A percentile compares a stretch with the other conserved stretches of the same genome.
Evolutionary conservation across 2,888 invertebrate species (phyloP).

Genomic region (Ornithoptera alexandrae): DNA sequence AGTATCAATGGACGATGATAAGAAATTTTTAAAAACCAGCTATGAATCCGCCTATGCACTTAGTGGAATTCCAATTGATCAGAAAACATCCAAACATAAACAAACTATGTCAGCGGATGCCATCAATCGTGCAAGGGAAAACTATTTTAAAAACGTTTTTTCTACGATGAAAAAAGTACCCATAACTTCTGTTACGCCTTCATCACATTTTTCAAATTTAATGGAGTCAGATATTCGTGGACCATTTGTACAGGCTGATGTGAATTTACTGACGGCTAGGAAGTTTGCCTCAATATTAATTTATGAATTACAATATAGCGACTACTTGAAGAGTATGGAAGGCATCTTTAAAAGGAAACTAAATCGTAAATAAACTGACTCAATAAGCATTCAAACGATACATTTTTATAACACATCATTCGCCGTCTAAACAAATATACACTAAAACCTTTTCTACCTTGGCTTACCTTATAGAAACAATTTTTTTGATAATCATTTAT

Average conservation of each 20-base stretch:
- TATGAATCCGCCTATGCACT: conserved; percentile 9
- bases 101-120: conserved; percentile 43
- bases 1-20: conserved; percentile 35
- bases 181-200: neutral
- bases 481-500: no score
- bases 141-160: conserved; percentile 57
- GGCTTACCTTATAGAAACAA: no score
- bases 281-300: conserved; percentile 44
- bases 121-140: conserved; percentile 58
- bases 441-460: neutral
- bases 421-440: neutral
- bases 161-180: conserved; percentile 41
- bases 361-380: conserved; percentile 9
- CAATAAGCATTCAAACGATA: neutral
- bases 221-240: conserved; percentile 12
- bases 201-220: conserved; percentile 11
- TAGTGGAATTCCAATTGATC: conserved; percentile 42
- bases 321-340: conserved; percentile 5
- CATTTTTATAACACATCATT: neutral
- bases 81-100: conserved; percentile 39
- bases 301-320: conserved; percentile 15
- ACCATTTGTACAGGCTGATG: conserved; percentile 31
- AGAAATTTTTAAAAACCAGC: conserved; percentile 23
- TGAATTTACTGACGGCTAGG: conserved; percentile 51
- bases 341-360: conserved; percentile 19